Evolutionary conservation across 2,113 vertebrate genomes (phyloP).

Genomic region (Lathamus discolor): DNA sequence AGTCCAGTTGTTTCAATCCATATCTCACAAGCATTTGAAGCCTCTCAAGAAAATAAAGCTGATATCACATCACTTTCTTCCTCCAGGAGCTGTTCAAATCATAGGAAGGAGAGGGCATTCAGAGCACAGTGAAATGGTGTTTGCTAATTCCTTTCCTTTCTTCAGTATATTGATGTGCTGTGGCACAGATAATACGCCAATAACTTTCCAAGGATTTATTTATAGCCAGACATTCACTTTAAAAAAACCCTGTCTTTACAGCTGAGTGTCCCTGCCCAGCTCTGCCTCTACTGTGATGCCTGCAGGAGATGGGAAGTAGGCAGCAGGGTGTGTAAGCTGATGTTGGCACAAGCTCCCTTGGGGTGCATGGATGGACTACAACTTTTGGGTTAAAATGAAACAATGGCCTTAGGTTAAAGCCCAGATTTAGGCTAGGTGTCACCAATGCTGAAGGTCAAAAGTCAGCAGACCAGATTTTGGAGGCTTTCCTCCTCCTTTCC

Average conservation of each 20-base stretch:
- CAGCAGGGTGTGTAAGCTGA: neutral
- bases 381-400: neutral
- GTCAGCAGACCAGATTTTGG: neutral
- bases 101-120: neutral
- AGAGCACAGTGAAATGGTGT: neutral
- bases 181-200: neutral
- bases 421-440: neutral
- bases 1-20: neutral
- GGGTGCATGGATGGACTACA: accelerated
- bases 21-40: neutral
- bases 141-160: neutral
- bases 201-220: neutral
- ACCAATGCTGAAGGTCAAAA: neutral
- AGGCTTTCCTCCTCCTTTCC: neutral
- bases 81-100: neutral
- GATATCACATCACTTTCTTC: neutral
- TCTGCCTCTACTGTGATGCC: accelerated
- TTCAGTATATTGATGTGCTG: neutral
- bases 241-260: neutral
- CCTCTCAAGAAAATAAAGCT: neutral
- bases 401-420: neutral
- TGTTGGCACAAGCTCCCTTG: neutral
- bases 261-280: neutral
- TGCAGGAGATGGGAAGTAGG: neutral
- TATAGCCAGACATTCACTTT: neutral